Percentiles rank a stretch among this genome's conserved stretches.
These are phyloP conservation scores for Cotesia glomerata DNA, from an alignment of 1,140 invertebrate species.

Conservation along the genomic window DNA sequence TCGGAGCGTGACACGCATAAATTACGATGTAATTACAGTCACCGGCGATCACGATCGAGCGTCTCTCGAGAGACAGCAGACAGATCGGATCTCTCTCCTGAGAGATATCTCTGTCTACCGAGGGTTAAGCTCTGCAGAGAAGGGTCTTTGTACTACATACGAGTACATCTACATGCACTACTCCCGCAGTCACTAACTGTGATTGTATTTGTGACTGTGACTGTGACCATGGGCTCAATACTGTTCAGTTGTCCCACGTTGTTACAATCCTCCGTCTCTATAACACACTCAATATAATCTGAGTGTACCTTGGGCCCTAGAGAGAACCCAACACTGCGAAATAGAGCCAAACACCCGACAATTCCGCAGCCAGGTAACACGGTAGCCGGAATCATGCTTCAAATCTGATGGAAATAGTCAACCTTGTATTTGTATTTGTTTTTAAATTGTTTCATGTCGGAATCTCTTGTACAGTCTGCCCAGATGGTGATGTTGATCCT, in stretches of 20 bases:
- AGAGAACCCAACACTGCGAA: background rate
- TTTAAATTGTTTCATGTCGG: background rate
- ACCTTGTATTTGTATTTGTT: conserved; percentile 14
- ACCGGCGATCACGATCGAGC: conserved; percentile 52
- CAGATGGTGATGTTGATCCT: no score
- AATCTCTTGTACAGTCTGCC: background rate
- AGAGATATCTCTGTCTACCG: conserved; percentile 1
- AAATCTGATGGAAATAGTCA: conserved; percentile 29
- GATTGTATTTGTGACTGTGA: background rate
- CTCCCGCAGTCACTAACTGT: background rate
- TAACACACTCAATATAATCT: background rate
- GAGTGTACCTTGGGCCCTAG: background rate
- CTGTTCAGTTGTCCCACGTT: conserved; percentile 22
- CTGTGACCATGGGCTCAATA: background rate
- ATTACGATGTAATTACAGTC: conserved; percentile 61
- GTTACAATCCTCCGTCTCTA: conserved; percentile 17
- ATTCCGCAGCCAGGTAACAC: conserved; percentile 28
- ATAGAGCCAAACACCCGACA: background rate
- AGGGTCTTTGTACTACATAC: background rate
- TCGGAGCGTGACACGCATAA: conserved; percentile 55
- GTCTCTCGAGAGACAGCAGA: conserved; percentile 27
- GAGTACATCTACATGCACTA: background rate
- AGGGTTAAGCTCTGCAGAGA: background rate
- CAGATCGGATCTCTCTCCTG: conserved; percentile 29
- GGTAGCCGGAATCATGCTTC: conserved; percentile 39